Conservation (phyloP, 1,140 invertebrate species). For the Drosophila insularis region DNA sequence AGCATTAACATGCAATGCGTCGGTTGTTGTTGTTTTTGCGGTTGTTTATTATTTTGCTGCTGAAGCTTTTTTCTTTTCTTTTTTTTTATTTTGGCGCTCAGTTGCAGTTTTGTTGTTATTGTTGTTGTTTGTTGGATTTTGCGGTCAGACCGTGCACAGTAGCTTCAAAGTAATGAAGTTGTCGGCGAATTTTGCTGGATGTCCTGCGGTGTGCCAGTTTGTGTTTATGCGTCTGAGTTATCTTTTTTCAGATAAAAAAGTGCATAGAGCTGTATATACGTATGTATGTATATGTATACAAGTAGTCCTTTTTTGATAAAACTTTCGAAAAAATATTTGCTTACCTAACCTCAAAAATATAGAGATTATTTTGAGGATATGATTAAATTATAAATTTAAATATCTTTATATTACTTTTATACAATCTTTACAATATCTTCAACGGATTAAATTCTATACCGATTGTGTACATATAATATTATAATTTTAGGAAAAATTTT, state of each 20-base stretch:
- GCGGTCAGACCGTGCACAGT: constrained; percentile 65
- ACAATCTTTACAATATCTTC: too few species aligned
- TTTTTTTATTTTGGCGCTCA: constrained; percentile 26
- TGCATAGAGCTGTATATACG: background rate
- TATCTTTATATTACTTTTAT: too few species aligned
- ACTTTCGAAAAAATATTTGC: too few species aligned
- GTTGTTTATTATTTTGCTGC: constrained; percentile 43
- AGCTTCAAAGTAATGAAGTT: constrained; percentile 76
- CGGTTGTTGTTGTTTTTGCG: constrained; percentile 48
- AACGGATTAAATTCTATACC: too few species aligned
- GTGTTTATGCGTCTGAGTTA: constrained; percentile 13
- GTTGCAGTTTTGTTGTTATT: constrained; percentile 35
- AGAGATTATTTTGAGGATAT: too few species aligned
- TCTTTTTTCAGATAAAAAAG: background rate
- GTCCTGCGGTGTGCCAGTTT: constrained; percentile 33
- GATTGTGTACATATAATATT: too few species aligned
- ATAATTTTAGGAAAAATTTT: too few species aligned
- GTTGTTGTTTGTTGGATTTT: constrained; percentile 33
- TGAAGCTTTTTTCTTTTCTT: constrained; percentile 32
- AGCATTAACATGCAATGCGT: constrained; percentile 27
- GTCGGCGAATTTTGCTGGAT: constrained; percentile 58
- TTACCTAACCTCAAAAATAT: too few species aligned
- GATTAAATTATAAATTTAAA: too few species aligned
- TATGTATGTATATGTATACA: background rate
- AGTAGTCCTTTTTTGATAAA: too few species aligned